Percentiles rank a stretch among this genome's conserved stretches.
These are phyloP conservation scores for Nephrotoma flavescens DNA, from an alignment of 2,888 invertebrate species.

Conservation along the genomic window DNA sequence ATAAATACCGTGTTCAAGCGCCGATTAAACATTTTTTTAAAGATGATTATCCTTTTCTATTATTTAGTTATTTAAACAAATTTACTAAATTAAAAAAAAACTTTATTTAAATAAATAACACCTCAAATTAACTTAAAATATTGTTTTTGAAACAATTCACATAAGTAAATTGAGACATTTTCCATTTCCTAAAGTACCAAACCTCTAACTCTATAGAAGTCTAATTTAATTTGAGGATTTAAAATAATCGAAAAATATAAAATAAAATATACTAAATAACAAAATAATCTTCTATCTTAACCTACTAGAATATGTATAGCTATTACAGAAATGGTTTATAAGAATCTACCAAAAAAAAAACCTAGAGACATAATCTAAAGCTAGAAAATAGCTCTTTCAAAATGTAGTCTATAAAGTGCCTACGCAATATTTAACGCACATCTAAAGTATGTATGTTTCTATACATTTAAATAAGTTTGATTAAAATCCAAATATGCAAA, in stretches of 20 bases:
- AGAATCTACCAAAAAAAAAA: background rate
- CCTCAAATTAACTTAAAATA: background rate
- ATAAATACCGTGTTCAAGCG: no score
- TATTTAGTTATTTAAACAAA: no score
- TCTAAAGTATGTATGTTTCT: background rate
- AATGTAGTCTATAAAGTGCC: background rate
- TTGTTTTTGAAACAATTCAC: background rate
- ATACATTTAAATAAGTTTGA: background rate
- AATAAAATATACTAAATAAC: background rate
- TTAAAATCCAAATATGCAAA: background rate
- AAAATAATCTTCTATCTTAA: background rate
- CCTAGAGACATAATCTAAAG: background rate
- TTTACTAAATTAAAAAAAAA: background rate
- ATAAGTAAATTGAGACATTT: background rate
- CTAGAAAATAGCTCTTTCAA: background rate
- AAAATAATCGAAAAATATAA: background rate
- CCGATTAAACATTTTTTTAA: no score
- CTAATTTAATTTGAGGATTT: background rate
- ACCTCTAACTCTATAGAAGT: background rate
- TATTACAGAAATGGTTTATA: background rate
- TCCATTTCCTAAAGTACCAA: background rate
- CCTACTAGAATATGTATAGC: background rate
- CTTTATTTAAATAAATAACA: background rate
- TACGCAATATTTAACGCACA: background rate
- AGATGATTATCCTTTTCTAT: no score